These are phyloP conservation scores for Bovichtus variegatus DNA, from an alignment of 2,797 vertebrate species.

Conservation along the genomic window DNA sequence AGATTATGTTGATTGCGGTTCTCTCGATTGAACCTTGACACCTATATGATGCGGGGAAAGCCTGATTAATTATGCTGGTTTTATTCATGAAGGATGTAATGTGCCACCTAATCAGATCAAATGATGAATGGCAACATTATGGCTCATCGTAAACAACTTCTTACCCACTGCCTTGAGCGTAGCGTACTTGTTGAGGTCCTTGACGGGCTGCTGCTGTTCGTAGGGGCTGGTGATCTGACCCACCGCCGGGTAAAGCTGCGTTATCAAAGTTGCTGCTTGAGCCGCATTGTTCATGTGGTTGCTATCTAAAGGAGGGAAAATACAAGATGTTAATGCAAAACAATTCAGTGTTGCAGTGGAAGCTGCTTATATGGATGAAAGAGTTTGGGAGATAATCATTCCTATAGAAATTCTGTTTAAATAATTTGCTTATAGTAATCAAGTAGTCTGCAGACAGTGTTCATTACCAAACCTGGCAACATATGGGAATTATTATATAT, in stretches of 20 bases:
- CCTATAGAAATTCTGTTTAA: no score
- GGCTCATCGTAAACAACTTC: slow-evolving; percentile 48
- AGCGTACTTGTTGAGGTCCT: slow-evolving; percentile 95
- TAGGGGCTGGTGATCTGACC: slow-evolving; percentile 93
- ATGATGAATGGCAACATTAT: background rate
- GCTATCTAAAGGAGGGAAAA: slow-evolving; percentile 83
- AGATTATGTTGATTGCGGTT: background rate
- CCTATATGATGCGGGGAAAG: background rate
- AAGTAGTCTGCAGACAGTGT: no score
- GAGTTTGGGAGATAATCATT: no score
- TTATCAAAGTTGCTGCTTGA: slow-evolving; percentile 90
- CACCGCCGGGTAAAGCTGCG: slow-evolving; percentile 91
- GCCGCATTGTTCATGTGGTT: slow-evolving; percentile 93
- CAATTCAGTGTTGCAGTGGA: no score
- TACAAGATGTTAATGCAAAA: slow-evolving; percentile 17
- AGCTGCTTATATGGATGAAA: no score
- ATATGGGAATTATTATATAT: no score
- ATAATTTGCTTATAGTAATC: no score
- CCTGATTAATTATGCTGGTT: slow-evolving; percentile 20
- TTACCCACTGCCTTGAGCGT: slow-evolving; percentile 98
- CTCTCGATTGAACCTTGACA: slow-evolving; percentile 1
- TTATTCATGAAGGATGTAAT: slow-evolving; percentile 14
- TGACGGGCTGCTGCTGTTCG: slow-evolving; percentile 89
- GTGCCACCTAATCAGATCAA: slow-evolving; percentile 21
- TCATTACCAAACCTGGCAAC: no score